Conservation (phyloP, 2,888 invertebrate species). For the Acleris emargana region DNA sequence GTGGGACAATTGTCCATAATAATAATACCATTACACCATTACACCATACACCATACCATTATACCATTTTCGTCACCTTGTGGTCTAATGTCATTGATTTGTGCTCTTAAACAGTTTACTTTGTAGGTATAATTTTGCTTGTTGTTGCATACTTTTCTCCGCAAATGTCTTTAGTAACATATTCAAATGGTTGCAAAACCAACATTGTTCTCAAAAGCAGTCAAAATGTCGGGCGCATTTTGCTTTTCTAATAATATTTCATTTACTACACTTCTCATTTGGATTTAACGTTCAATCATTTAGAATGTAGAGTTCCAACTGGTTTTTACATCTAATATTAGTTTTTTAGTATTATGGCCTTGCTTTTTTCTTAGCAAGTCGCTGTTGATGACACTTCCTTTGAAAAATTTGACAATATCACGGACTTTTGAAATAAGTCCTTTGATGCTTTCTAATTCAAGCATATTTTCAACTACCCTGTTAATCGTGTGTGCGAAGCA, state of each 20-base stretch:
- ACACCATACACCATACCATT: too few species aligned
- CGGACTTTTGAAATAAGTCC: constrained; percentile 35
- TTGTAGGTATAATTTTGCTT: constrained; percentile 44
- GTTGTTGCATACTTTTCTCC: constrained; percentile 43
- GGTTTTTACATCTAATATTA: constrained; percentile 40
- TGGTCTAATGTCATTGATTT: constrained; percentile 33
- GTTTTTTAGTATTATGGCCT: constrained; percentile 37
- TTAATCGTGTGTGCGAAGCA: constrained; percentile 38
- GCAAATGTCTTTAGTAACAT: constrained; percentile 44
- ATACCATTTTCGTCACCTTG: too few species aligned
- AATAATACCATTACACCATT: too few species aligned
- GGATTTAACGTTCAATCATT: constrained; percentile 38
- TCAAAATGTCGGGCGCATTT: constrained; percentile 40
- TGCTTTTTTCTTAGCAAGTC: constrained; percentile 37
- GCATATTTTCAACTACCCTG: constrained; percentile 31
- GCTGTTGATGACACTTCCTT: constrained; percentile 37
- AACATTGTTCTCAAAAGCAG: constrained; percentile 47
- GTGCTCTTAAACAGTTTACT: constrained; percentile 38
- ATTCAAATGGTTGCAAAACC: constrained; percentile 43
- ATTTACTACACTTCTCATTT: constrained; percentile 33
- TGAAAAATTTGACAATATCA: constrained; percentile 38
- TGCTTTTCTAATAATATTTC: constrained; percentile 39
- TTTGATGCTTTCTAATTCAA: constrained; percentile 28
- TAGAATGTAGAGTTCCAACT: constrained; percentile 39
- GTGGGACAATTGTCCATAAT: too few species aligned